Base-by-base conservation (phyloP, 2,888 invertebrate species). In the Philereme vetulata region DNA sequence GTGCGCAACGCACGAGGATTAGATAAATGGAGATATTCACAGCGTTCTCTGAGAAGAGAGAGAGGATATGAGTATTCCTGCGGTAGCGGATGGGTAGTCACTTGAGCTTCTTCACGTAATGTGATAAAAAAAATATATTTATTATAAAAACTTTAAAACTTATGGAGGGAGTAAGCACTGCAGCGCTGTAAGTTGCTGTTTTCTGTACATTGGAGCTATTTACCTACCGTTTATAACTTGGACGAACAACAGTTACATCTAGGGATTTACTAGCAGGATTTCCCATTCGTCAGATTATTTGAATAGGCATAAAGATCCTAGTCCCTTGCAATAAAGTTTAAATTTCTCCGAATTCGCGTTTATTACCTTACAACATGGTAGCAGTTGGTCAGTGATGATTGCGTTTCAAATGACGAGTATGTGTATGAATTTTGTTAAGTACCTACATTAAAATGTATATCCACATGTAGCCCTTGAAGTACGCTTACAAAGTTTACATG, bases 261-360 rank as follows among this genome's bases (percentile, higher is more conserved):
- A 72, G 75, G 76, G 80, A 80, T 77, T 78, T 78, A 75, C 78
- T 75, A 81, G 76, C 76, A 76, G 76, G 76, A 77, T 81, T 78
- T 78, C 75, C 70, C 67, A 70, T 70, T 71, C 63, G 67, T 70
- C 64, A 63, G 71, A 62, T 62, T 67, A 66, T 65, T 64, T 60
- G 65, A 64, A 64, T 59, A 38, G 4, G 38, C 5, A 66, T 67
- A 67, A 70, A 67, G 68, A 66, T 69, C 69, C 75, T 78, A 71
- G 56, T 49, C 55, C 74, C 54, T 64, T 52, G 71, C 65, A 67
- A 72, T 81, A 83, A 76, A 76, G 79, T 76, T 65, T 62, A 77
- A 60, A 68, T 57, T 72, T 60, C 65, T 46, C 32, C 33, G 43
- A 56, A 58, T 60, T 21, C 38, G 33, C n/a, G 35, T 54, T 54